Evolutionary conservation across 1,140 invertebrate species (phyloP), one percentile per base, ranked within the genome.

Genomic region (Zaprionus gabonicus): DNA sequence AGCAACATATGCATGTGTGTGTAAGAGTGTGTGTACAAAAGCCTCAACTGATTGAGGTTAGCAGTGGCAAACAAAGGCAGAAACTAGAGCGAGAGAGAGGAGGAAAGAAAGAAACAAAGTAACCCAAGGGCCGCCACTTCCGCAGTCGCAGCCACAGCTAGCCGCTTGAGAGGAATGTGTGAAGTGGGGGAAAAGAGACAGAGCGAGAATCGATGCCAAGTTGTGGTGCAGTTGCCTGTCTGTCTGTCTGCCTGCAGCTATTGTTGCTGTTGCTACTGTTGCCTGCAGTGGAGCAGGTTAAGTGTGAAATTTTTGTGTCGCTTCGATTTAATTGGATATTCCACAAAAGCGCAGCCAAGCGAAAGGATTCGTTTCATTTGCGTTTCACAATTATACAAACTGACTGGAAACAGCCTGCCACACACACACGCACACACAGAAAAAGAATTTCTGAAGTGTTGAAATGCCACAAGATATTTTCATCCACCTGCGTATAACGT

Each of bases 241-340:
- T 58, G 72, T 59, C 28, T 28, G 59, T 9, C 38, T 46, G 25
- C 58, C 27, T 20, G 38, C n/a, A n/a, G 27, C 46, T 67, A 38
- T 46, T 56, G 53, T 34, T 55, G 31, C 20, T 55, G 23, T 25
- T 59, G 17, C 7, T 31, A 5, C 15, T 17, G 7, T 41, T 10
- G 34, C 44, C 28, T 58, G 72, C 66, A 82, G 72, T 87, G 80
- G 73, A 87, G 77, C 84, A 88, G 84, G 84, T 87, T 87, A 88
- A 87, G 83, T 87, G 83, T 74, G 66, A 87, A 87, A 78, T 68
- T 72, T 69, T 70, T 57, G 66, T 78, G 64, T 76, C 73, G 72
- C 58, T 64, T 46, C n/a, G 41, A 72, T 76, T 70, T 63, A 76
- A 72, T 72, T 72, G 70, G 38, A 59, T 64, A 58, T 49, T 41